Conservation (phyloP, 2,888 invertebrate genomes). For the Eristalis pertinax region DNA sequence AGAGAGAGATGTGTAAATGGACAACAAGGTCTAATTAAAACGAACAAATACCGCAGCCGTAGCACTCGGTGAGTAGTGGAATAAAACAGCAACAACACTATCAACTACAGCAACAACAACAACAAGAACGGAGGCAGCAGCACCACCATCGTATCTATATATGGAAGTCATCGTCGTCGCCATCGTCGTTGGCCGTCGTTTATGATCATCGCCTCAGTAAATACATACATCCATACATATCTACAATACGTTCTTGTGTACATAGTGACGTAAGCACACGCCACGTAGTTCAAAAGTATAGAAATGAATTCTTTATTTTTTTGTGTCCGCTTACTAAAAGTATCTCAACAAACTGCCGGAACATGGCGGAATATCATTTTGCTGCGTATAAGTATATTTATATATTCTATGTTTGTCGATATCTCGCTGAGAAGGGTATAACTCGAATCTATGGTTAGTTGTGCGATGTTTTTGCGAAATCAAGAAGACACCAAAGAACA, state of each 20-base stretch:
- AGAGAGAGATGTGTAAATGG: slow-evolving; percentile 70
- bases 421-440: background rate
- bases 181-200: slow-evolving; percentile 33
- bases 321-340: slow-evolving; percentile 54
- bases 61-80: slow-evolving; percentile 53
- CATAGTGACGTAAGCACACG: slow-evolving; percentile 65
- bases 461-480: slow-evolving; percentile 34
- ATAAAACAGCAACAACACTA: slow-evolving; percentile 50
- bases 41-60: slow-evolving; percentile 68
- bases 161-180: slow-evolving; percentile 61
- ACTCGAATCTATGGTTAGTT: slow-evolving; percentile 27
- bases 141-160: slow-evolving; percentile 53
- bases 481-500: slow-evolving; percentile 18
- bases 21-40: slow-evolving; percentile 72
- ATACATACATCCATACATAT: background rate
- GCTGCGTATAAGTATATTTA: slow-evolving; percentile 51
- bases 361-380: slow-evolving; percentile 56
- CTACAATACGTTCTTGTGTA: slow-evolving; percentile 31
- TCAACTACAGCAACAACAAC: background rate
- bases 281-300: slow-evolving; percentile 65
- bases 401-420: slow-evolving; percentile 33
- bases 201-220: slow-evolving; percentile 60
- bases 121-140: background rate
- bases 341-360: slow-evolving; percentile 62
- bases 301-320: slow-evolving; percentile 40